Base-by-base conservation (phyloP, 2,797 vertebrate genomes). In the Ptychadena robeensis region DNA sequence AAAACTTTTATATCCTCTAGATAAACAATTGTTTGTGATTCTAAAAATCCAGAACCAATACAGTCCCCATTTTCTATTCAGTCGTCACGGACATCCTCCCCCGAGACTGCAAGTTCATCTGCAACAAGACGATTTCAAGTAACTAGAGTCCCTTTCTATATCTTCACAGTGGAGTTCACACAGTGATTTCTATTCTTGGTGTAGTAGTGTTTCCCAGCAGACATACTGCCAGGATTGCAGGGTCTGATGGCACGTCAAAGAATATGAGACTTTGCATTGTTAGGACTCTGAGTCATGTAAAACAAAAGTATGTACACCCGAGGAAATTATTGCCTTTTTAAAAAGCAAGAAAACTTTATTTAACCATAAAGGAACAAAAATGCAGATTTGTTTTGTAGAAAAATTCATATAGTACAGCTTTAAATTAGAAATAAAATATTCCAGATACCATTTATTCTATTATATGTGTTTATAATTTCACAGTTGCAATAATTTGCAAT, bases 131-230 rank as follows among this genome's bases (percentile, higher is more conserved):
- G 12, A 31, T 5, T 12, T 25, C 8, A 28, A 64, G 15, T 64
- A 38, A 30, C 59, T 61, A 25, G 18, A 30, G 34, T 53, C 44
- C 2, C 30, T 64, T 75, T 14, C 73, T 65, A 10, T 30, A 65
- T 64, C 35, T 65, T 30, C 65, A 37, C 0, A 65, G 31, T 28
- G 35, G 25, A 28, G 57, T 64, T 59, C 32, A 40, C 37, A 32
- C 38, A 59, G 73, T 64, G 59, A 64, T 35, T 64, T 63, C 64
- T 15, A 75, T 64, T 63, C 8, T 35, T 30, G 73, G 2, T 27
- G 32, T 25, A 14, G n/a, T 22, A 12, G 30, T 3, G 59, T 64
- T 64, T 61, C 73, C n/a, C 28, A 28, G 9, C 59, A 64, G 25
- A 76, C 15, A 30, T 75, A 32, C 73, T 27, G 44, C 34, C 0